Conservation (phyloP, 2,888 invertebrate species). For the Eupithecia insigniata region DNA sequence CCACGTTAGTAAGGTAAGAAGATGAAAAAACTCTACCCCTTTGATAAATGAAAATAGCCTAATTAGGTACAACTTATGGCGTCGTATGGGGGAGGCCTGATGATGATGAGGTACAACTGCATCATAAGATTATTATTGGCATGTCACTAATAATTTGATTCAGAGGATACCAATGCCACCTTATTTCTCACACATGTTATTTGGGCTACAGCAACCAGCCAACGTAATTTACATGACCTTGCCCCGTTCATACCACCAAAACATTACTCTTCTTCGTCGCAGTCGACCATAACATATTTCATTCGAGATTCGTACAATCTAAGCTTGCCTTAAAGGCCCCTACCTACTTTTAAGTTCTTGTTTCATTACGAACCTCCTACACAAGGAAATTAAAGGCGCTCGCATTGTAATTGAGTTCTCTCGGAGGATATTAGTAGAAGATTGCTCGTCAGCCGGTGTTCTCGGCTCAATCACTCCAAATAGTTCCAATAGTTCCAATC, state of each 20-base stretch:
- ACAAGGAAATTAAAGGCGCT: constrained; percentile 76
- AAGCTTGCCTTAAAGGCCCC: background rate
- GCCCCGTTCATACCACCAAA: too few species aligned
- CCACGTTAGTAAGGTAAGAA: too few species aligned
- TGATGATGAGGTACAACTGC: too few species aligned
- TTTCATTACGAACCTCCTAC: constrained; percentile 43
- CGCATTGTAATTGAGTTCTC: constrained; percentile 77
- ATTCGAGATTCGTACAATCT: background rate
- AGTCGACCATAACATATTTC: background rate
- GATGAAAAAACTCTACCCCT: too few species aligned
- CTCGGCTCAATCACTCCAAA: constrained; percentile 73
- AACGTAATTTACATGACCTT: too few species aligned
- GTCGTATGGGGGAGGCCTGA: too few species aligned
- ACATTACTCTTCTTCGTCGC: background rate
- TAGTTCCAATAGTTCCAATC: constrained; percentile 74
- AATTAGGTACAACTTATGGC: too few species aligned
- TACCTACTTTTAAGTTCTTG: constrained; percentile 6
- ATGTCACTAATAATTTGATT: background rate
- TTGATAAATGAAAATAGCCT: too few species aligned
- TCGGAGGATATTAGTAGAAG: constrained; percentile 81
- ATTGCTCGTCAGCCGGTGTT: constrained; percentile 80
- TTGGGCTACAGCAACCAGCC: too few species aligned
- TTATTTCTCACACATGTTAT: background rate
- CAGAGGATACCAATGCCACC: background rate
- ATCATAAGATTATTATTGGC: too few species aligned